phyloP scores from a whole-genome alignment of 1,140 invertebrate species.

The Cydia splendana region DNA sequence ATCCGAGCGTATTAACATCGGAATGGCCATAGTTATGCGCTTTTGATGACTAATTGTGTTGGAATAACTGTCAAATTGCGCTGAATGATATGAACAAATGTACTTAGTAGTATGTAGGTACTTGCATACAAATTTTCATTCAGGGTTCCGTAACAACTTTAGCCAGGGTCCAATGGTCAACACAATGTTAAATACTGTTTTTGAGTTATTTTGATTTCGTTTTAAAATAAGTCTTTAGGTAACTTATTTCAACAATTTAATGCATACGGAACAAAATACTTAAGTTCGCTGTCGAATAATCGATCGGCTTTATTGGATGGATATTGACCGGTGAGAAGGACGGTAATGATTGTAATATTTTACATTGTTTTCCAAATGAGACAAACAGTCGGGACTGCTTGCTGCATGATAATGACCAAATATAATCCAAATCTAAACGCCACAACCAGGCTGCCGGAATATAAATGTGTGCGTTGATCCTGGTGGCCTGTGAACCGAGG shows the following conservation, averaged over 20 bases:
- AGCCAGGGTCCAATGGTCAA: no score
- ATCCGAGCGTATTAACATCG: conserved; percentile 51
- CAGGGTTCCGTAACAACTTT: background rate
- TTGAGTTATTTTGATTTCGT: background rate
- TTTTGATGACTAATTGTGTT: conserved; percentile 48
- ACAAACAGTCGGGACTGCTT: conserved; percentile 60
- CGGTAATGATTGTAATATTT: conserved; percentile 37
- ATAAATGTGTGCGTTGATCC: conserved; percentile 69
- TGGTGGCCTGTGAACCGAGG: conserved; percentile 74
- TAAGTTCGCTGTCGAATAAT: background rate
- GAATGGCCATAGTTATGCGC: conserved; percentile 39
- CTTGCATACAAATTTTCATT: background rate
- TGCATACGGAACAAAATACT: background rate
- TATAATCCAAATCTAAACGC: conserved; percentile 79
- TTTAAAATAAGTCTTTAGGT: background rate
- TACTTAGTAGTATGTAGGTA: background rate
- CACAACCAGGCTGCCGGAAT: conserved; percentile 70
- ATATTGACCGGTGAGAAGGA: background rate
- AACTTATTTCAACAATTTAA: no score
- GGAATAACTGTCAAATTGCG: conserved; percentile 39
- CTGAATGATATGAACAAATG: conserved; percentile 6
- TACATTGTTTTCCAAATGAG: conserved; percentile 73
- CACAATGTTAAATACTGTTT: no score
- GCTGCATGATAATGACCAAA: conserved; percentile 74
- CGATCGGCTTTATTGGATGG: conserved; percentile 3